Conservation (phyloP, 2,113 vertebrate species). For the Cathartes aura region DNA sequence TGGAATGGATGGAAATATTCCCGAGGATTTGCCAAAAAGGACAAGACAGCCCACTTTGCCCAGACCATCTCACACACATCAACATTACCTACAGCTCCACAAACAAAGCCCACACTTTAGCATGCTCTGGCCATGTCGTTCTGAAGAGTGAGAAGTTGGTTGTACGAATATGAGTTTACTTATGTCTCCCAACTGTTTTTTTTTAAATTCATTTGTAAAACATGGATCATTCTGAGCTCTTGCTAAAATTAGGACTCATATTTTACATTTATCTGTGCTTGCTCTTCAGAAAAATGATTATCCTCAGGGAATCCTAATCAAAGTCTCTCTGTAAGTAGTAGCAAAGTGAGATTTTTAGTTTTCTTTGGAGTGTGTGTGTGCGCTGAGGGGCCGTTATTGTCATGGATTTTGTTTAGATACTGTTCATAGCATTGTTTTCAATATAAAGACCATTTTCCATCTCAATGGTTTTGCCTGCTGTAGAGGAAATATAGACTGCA, state of each 20-base stretch:
- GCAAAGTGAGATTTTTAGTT: neutral
- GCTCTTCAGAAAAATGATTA: slow-evolving; percentile 16
- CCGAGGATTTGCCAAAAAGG: neutral
- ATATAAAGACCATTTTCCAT: neutral
- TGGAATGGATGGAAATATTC: accelerated
- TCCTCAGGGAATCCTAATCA: slow-evolving; percentile 15
- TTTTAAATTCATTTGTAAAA: neutral
- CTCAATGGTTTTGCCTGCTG: neutral
- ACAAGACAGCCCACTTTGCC: neutral
- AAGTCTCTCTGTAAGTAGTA: neutral
- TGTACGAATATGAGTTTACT: neutral
- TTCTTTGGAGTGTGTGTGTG: neutral
- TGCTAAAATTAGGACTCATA: neutral
- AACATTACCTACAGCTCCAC: neutral
- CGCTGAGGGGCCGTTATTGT: neutral
- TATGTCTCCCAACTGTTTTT: neutral
- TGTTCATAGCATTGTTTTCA: neutral
- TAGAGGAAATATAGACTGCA: neutral
- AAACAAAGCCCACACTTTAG: neutral
- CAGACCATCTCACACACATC: neutral
- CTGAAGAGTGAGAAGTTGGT: neutral
- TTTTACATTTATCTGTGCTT: neutral
- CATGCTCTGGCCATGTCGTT: neutral
- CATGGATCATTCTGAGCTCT: neutral
- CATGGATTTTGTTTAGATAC: neutral